Evolutionary conservation across 2,888 invertebrate genomes (phyloP), one percentile per base, ranked within the genome.

Genomic region (Heliconius hortense): DNA sequence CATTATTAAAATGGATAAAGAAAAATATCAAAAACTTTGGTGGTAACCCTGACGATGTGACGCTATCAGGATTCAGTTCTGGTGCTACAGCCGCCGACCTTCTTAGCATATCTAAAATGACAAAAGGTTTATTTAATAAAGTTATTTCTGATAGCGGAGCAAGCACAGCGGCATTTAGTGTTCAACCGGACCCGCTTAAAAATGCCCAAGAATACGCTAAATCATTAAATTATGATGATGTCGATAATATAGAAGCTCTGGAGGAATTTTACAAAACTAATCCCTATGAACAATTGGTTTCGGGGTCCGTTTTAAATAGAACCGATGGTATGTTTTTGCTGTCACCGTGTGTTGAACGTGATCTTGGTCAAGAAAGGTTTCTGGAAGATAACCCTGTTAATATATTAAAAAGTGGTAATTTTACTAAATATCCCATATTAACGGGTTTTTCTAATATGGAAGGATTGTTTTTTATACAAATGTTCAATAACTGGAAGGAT

Each of bases 381-480:
- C 80, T 89, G 13, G 80, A 82, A 3, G 82, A 86, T 53, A 79
- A 84, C 7, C 89, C 89, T 18, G 73, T 84, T 0, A 84, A 76
- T 73, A 87, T 88, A 75, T 72, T 89, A 28, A 83, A 82, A 69
- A 79, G 77, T n/a, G 81, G 82, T 24, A 74, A 79, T 64, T 81
- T 79, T 67, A 80, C 79, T 43, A 87, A 86, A 78, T 72, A 87
- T 4, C 89, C 89, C 0, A 77, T 87, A 67, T 77, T 89, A 21
- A 84, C 84, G 73, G 89, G 88, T 18, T 84, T 85, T 80, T 76
- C 82, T 59, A 79, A 86, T 60, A 84, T 83, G 83, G 88, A 88
- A 76, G 89, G 88, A 5, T 74, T 82, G 4, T 10, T 86, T 0
- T 82, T 86, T 18, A 35, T 85, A 0, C 39, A 63, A 1, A 43